Evolutionary conservation across 2,113 vertebrate genomes (phyloP).

Genomic region (Cervus canadensis): DNA sequence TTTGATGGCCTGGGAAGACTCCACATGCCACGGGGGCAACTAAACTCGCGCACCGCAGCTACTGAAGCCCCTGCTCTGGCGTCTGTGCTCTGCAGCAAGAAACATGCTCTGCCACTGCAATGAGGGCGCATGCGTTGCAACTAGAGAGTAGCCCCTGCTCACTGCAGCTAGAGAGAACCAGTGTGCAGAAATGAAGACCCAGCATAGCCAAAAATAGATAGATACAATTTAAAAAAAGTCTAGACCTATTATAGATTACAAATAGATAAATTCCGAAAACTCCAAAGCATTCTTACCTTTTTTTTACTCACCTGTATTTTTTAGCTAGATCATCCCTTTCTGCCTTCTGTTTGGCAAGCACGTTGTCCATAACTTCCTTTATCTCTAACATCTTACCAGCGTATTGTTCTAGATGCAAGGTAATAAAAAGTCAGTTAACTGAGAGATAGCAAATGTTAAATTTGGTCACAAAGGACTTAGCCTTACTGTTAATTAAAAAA

Average conservation of each 20-base stretch:
- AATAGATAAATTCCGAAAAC: not conserved
- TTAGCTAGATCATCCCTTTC: slow-evolving; percentile 81
- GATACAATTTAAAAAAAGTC: not conserved
- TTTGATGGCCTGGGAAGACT: not conserved
- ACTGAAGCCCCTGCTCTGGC: not conserved
- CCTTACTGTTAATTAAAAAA: not conserved
- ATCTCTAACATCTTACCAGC: slow-evolving; percentile 72
- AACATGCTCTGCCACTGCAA: not conserved
- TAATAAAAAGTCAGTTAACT: not conserved
- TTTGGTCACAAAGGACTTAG: not conserved
- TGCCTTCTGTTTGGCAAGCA: slow-evolving; percentile 79
- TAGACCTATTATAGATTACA: not conserved
- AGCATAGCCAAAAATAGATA: not conserved
- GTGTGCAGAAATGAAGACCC: not conserved
- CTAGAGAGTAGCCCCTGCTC: not conserved
- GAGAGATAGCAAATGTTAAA: not conserved
- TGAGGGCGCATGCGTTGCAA: fast-evolving
- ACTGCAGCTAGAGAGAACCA: not conserved
- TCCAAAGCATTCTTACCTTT: not conserved
- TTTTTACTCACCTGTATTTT: slow-evolving; percentile 81
- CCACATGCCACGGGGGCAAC: not conserved
- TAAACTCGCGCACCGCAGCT: not conserved
- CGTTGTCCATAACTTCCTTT: slow-evolving; percentile 77
- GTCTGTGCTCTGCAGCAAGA: not conserved
- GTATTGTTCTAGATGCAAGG: slow-evolving; percentile 61